A percentile compares a stretch with the other conserved stretches of the same genome.
Conservation (phyloP, 2,797 vertebrate species). For the Spondyliosoma cantharus region DNA sequence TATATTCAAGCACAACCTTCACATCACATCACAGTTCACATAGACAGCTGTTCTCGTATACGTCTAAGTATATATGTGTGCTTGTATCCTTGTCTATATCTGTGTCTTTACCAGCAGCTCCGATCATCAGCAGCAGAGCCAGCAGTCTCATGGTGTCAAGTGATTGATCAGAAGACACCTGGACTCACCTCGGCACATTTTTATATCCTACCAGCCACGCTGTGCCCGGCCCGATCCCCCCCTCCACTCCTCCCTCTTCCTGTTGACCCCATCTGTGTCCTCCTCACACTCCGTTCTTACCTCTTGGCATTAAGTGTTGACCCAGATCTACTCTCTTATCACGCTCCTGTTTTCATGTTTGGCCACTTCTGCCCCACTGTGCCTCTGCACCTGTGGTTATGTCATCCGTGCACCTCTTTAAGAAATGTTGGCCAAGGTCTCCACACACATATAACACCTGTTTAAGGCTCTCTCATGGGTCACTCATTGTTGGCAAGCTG, state of each 20-base stretch:
- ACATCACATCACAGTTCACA: neutral
- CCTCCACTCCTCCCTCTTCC: neutral
- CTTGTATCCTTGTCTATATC: constrained; percentile 2
- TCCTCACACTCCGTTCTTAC: constrained; percentile 9
- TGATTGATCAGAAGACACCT: constrained; percentile 66
- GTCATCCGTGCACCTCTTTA: constrained; percentile 37
- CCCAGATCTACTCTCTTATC: constrained; percentile 50
- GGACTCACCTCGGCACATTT: constrained; percentile 49
- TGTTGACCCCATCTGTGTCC: constrained; percentile 41
- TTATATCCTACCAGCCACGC: constrained; percentile 64
- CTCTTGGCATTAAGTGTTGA: neutral
- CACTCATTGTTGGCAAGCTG: constrained; percentile 37
- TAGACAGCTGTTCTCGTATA: neutral
- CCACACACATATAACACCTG: constrained; percentile 53
- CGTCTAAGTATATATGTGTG: neutral
- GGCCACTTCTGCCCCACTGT: neutral
- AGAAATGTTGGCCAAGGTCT: constrained; percentile 49
- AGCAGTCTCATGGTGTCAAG: constrained; percentile 74
- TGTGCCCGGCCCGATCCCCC: neutral
- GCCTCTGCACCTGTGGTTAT: constrained; percentile 10
- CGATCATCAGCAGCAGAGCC: constrained; percentile 77
- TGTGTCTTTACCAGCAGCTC: constrained; percentile 80
- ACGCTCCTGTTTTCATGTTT: constrained; percentile 32
- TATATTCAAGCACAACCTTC: neutral
- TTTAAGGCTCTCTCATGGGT: constrained; percentile 33